Conservation (phyloP, 2,888 invertebrate genomes). For the Apotomis betuletana region DNA sequence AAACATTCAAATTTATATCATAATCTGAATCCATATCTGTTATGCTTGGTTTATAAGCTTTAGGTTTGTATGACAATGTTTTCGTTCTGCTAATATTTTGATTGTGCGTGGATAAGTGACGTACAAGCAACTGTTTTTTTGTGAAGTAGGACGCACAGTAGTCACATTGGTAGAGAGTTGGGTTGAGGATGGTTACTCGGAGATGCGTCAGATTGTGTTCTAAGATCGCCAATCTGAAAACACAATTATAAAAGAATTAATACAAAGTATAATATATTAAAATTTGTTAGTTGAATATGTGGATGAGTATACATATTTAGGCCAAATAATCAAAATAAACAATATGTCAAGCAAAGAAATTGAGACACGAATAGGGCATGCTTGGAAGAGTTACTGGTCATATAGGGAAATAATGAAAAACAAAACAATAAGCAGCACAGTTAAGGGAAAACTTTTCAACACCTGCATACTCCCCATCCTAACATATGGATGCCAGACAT, state of each 20-base stretch:
- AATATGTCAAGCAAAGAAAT: too few relatives aligned
- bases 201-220: conserved; percentile 51
- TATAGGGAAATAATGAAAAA: too few relatives aligned
- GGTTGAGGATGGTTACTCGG: conserved; percentile 42
- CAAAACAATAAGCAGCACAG: too few relatives aligned
- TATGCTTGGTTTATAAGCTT: not conserved
- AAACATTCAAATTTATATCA: not conserved
- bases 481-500: too few relatives aligned
- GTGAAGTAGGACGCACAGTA: conserved; percentile 34
- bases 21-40: not conserved
- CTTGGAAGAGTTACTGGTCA: too few relatives aligned
- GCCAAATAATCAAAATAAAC: too few relatives aligned
- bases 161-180: conserved; percentile 43
- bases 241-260: not conserved
- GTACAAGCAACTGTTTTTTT: conserved; percentile 24
- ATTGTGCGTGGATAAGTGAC: conserved; percentile 10
- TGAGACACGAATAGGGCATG: too few relatives aligned
- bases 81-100: conserved; percentile 9
- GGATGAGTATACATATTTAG: too few relatives aligned
- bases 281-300: too few relatives aligned
- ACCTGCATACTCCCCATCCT: too few relatives aligned
- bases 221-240: conserved; percentile 47
- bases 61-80: conserved; percentile 28
- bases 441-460: too few relatives aligned
- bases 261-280: too few relatives aligned